Percentiles rank a stretch among this genome's conserved stretches.
Evolutionary conservation across 2,888 invertebrate species (phyloP).

Genomic region (Halictus quadricinctus): DNA sequence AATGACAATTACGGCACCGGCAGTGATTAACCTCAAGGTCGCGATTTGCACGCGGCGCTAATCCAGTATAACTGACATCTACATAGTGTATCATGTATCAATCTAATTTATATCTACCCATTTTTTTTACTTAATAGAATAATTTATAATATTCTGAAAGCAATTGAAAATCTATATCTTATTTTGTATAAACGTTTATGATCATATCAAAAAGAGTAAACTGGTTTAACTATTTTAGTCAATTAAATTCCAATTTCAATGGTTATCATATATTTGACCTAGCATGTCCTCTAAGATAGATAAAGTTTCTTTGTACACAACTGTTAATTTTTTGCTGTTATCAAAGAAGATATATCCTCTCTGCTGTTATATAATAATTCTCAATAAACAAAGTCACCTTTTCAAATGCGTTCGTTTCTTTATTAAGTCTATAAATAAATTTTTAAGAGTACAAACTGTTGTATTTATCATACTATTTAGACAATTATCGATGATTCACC

Average conservation of each 20-base stretch:
- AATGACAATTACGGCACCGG: background rate
- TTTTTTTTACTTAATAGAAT: background rate
- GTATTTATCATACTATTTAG: constrained; percentile 1
- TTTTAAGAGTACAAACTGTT: constrained; percentile 1
- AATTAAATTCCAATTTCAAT: background rate
- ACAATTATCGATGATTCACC: constrained; percentile 48
- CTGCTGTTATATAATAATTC: background rate
- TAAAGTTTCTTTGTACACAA: background rate
- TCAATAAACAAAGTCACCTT: background rate
- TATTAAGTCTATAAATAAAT: background rate
- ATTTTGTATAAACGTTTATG: background rate
- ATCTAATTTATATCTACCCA: background rate
- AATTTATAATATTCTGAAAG: background rate
- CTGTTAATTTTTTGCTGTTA: background rate
- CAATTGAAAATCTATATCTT: background rate
- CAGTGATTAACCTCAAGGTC: background rate
- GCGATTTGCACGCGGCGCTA: background rate
- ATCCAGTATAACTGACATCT: constrained; percentile 8
- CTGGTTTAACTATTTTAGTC: background rate
- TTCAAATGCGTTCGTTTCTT: background rate
- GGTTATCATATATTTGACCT: background rate
- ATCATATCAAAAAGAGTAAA: background rate
- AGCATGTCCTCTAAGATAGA: background rate
- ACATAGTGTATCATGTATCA: background rate
- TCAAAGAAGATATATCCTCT: too few relatives aligned